A percentile compares a stretch with the other conserved stretches of the same genome.
Conservation (phyloP, 2,888 invertebrate species). For the Euproctis similis region DNA sequence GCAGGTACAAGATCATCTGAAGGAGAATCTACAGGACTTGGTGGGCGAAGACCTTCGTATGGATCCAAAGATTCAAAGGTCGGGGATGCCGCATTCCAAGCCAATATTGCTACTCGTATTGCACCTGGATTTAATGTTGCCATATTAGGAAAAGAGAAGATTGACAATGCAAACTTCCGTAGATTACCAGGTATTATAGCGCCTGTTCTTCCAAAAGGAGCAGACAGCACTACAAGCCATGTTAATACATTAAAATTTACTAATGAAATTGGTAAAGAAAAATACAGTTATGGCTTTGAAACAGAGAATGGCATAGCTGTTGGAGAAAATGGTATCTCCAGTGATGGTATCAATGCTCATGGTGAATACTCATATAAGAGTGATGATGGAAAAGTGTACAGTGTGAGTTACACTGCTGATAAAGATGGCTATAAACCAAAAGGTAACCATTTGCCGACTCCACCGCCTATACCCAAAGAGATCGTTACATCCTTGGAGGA, state of each 20-base stretch:
- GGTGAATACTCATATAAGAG: slow-evolving; percentile 58
- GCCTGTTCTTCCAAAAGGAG: not conserved
- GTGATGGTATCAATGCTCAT: slow-evolving; percentile 47
- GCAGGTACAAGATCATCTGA: slow-evolving; percentile 49
- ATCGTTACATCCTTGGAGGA: slow-evolving; percentile 53
- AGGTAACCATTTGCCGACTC: slow-evolving; percentile 56
- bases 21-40: slow-evolving; percentile 42
- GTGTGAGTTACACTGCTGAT: slow-evolving; percentile 56
- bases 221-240: slow-evolving; percentile 23
- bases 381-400: slow-evolving; percentile 57
- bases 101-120: slow-evolving; percentile 10
- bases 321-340: slow-evolving; percentile 45
- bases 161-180: not conserved
- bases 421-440: slow-evolving; percentile 51
- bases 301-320: slow-evolving; percentile 60
- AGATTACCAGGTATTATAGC: not conserved
- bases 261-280: slow-evolving; percentile 42
- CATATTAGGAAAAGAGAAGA: not conserved
- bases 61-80: slow-evolving; percentile 64
- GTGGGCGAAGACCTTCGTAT: slow-evolving; percentile 47
- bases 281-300: slow-evolving; percentile 50
- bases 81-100: slow-evolving; percentile 57
- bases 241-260: slow-evolving; percentile 43
- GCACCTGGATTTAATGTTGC: slow-evolving; percentile 10
- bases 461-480: slow-evolving; percentile 54